These are phyloP conservation scores for Macrobrachium rosenbergii DNA, from an alignment of 1,140 invertebrate species.

Conservation along the genomic window DNA sequence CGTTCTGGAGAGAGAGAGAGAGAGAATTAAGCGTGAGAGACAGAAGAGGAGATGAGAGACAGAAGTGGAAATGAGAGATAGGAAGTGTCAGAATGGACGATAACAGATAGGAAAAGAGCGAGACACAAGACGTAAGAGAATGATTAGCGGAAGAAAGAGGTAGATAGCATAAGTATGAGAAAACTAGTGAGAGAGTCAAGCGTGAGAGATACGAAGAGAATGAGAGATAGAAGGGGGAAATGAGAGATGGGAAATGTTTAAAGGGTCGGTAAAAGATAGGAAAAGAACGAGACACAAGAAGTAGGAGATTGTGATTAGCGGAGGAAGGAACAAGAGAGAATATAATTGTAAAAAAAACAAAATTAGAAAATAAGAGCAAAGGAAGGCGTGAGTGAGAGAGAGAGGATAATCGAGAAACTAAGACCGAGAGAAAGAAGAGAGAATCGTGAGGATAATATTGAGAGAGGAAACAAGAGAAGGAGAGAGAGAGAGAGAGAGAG, in stretches of 20 bases:
- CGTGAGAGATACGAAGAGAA: background rate
- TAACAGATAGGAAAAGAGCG: background rate
- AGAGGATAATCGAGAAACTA: background rate
- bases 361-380: background rate
- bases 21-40: no score
- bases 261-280: no score
- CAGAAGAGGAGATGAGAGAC: no score
- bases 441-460: background rate
- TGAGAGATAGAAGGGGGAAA: background rate
- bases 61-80: background rate
- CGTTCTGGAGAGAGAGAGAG: no score
- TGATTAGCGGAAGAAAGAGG: no score
- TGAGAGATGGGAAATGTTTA: no score
- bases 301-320: background rate
- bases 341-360: background rate
- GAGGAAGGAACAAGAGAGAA: background rate
- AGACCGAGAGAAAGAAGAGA: background rate
- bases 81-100: background rate
- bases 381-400: background rate
- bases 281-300: background rate
- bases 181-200: background rate
- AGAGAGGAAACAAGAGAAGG: background rate
- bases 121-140: no score
- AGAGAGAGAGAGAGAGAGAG: conserved; percentile 7
- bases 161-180: no score